phyloP scores from a whole-genome alignment of 2,888 invertebrate species.

The Cynaeus angustus region DNA sequence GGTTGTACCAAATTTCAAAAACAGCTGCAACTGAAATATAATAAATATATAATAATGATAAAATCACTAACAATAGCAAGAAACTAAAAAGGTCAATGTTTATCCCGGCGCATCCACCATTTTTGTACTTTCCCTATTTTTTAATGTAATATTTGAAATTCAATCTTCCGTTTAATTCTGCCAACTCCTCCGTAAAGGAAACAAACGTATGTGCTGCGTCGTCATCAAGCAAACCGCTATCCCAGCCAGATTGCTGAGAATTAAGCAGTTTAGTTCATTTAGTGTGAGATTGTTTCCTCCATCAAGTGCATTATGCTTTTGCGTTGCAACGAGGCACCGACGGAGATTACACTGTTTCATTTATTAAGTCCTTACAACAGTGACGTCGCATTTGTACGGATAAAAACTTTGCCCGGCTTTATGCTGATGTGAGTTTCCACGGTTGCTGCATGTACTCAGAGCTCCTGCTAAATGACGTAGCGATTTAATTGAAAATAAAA shows the following conservation, averaged over 20 bases:
- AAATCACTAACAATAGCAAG: too few relatives aligned
- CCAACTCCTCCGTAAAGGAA: slow-evolving; percentile 20
- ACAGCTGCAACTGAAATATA: too few relatives aligned
- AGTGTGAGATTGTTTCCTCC: slow-evolving; percentile 54
- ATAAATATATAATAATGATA: too few relatives aligned
- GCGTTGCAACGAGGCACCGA: slow-evolving; percentile 25
- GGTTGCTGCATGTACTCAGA: slow-evolving; percentile 1
- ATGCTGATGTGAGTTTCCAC: slow-evolving; percentile 35
- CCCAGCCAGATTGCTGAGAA: slow-evolving; percentile 50
- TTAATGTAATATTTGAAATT: too few relatives aligned
- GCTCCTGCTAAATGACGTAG: background rate
- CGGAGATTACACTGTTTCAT: slow-evolving; percentile 38
- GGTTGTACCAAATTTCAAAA: too few relatives aligned
- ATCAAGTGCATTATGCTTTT: slow-evolving; percentile 37
- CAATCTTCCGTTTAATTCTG: slow-evolving; percentile 1
- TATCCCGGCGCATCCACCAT: too few relatives aligned
- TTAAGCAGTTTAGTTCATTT: slow-evolving; percentile 56
- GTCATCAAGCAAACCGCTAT: slow-evolving; percentile 30
- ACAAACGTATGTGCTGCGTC: slow-evolving; percentile 41
- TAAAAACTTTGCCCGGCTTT: slow-evolving; percentile 36
- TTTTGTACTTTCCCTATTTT: too few relatives aligned
- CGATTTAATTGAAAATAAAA: slow-evolving; percentile 33
- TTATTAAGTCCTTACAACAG: slow-evolving; percentile 41
- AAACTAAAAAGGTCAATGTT: too few relatives aligned
- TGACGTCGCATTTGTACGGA: slow-evolving; percentile 41